These are phyloP conservation scores for Stenopsyche tienmushanensis DNA, from an alignment of 1,140 invertebrate genomes.

Conservation along the genomic window DNA sequence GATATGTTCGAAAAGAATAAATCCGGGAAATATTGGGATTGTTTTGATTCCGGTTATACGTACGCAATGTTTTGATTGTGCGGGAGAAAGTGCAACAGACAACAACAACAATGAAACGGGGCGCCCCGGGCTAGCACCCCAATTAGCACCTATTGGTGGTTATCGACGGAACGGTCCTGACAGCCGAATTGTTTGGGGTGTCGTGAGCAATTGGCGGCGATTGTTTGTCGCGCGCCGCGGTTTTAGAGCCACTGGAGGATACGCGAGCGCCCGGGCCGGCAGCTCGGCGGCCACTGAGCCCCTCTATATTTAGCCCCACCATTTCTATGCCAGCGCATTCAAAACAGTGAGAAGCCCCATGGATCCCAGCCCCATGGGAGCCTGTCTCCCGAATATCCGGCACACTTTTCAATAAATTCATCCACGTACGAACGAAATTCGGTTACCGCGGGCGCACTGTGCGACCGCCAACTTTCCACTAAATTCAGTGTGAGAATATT, in stretches of 20 bases:
- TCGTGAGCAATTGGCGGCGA: neutral
- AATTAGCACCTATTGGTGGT: no score
- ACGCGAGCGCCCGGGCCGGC: constrained; percentile 18
- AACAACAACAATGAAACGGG: no score
- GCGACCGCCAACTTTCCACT: no score
- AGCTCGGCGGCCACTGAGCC: constrained; percentile 26
- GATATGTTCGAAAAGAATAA: neutral
- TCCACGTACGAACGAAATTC: no score
- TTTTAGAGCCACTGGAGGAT: neutral
- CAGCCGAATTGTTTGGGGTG: neutral
- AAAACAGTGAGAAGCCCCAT: neutral
- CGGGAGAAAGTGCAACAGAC: no score
- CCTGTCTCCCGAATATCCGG: neutral
- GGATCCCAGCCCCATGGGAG: neutral
- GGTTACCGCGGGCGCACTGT: no score
- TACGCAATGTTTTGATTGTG: no score
- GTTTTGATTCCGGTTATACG: no score
- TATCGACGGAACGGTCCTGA: no score
- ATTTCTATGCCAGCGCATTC: neutral
- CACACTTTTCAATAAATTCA: no score
- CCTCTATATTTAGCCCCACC: constrained; percentile 23
- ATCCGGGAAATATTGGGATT: neutral
- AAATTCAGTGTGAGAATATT: no score
- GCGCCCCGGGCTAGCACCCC: no score
- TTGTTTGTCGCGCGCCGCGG: neutral